Base-by-base conservation (phyloP, 2,888 invertebrate species). In the Cheilosia grossa region DNA sequence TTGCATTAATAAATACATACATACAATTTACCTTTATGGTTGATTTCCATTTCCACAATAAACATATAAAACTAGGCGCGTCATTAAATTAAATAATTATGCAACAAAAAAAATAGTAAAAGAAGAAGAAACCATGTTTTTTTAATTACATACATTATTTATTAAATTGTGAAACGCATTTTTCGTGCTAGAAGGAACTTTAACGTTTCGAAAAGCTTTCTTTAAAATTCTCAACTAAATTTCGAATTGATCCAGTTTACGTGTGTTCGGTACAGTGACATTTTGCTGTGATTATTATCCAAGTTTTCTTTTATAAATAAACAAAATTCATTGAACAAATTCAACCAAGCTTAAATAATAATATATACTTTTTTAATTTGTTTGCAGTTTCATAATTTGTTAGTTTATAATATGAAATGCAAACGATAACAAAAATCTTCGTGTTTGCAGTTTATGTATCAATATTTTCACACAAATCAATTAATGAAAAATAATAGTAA, bases 1-100 rank as follows among this genome's bases (percentile, higher is more conserved):
- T 85, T 80, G 75, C 74, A 72, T 85, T 66, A 74, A 44, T 74
- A 66, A 83, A 82, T 66, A 75, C 59, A 67, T 64, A 79, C 79
- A 79, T 69, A 73, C 63, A 79, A 70, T 73, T 79, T 79, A 78
- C 69, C 64, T 74, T 83, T 64, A 70, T 33, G 74, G 74, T 64
- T 75, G 74, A 80, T 79, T 83, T 83, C 70, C 56, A 79, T 79
- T 79, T 61, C 58, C 49, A 79, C 61, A 63, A 67, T 47, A 72
- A 53, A 63, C 13, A 53, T 61, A 69, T 27, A 77, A 61, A 64
- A 21, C 40, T 49, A 72, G 61, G 63, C 79, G 73, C 64, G 73
- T 69, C 58, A 47, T 59, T 64, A 56, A 75, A 75, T 37, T 17
- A 37, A 58, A 66, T 54, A 53, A 44, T 10, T 40, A 59, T 58